Base-by-base conservation (phyloP, 2,113 vertebrate species). In the Callipepla squamata region DNA sequence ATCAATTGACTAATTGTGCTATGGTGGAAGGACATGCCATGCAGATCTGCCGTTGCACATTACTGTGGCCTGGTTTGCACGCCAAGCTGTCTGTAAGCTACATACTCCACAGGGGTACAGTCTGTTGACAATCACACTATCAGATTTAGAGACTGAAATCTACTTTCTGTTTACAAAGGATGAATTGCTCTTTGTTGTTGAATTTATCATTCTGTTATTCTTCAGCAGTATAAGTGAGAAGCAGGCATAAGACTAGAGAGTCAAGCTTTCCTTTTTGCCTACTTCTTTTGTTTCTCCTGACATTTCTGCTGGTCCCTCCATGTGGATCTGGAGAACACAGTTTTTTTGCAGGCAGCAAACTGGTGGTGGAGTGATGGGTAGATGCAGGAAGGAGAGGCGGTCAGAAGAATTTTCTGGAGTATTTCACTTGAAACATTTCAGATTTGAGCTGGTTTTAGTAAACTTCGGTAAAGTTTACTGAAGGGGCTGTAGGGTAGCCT, bases 31-130 rank as follows among this genome's bases (percentile, higher is more conserved):
- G 75, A 47, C 67, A 19, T 75, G 62, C 58, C 30, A 12, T 65
- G 75, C 77, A 91, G 67, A 91, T 93, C 62, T 95, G 67, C 72
- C 67, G 36, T 47, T 73, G 44, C 44, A 89, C 50, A 9, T 91
- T 94, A 65, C 26, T 44, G 40, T 48, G 79, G n/a, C 22, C 66
- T 59, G 57, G 59, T 84, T 89, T 91, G 84, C 5, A 2, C 0
- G 0, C 57, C 77, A 53, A 18, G 13, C 69, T 45, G 74, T 84
- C 69, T 20, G 18, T 26, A 58, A 85, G 23, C 62, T 42, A 32
- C 12, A 23, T 61, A 1, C 7, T 67, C 65, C 25, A 44, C 48
- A n/a, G 42, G 69, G 34, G 48, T 58, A 53, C 42, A 78, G 66
- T 26, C 44, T 67, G 28, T 40, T 84, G 78, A 50, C 45, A 81